Percentiles rank a stretch among this genome's conserved stretches.
These are phyloP conservation scores for Drepana arcuata DNA, from an alignment of 1,140 invertebrate species.

Conservation along the genomic window DNA sequence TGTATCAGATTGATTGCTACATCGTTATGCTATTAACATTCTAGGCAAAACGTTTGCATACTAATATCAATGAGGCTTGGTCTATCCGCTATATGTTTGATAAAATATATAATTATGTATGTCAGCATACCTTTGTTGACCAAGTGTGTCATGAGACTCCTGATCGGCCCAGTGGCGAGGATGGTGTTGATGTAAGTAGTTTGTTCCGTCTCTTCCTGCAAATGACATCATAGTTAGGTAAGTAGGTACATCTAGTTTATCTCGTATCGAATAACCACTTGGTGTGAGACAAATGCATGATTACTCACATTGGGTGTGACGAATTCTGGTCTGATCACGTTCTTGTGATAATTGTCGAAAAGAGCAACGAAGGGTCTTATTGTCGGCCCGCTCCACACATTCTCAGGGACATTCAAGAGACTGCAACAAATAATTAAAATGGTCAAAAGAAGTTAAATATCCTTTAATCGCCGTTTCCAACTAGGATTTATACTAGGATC, in stretches of 20 bases:
- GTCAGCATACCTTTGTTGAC: constrained; percentile 48
- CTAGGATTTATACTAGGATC: no score
- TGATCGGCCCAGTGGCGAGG: constrained; percentile 55
- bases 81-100: no score
- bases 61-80: no score
- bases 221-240: constrained; percentile 25
- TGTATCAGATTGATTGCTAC: no score
- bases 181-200: constrained; percentile 60
- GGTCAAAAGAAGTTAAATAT: background rate
- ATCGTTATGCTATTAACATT: no score
- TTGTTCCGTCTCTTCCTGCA: constrained; percentile 61
- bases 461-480: no score
- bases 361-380: constrained; percentile 57
- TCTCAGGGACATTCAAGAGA: constrained; percentile 49
- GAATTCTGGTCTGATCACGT: constrained; percentile 63
- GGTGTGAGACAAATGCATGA: constrained; percentile 8
- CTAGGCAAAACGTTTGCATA: no score
- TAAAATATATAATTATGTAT: no score
- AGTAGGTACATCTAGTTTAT: constrained; percentile 8
- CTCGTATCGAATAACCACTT: background rate
- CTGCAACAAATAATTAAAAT: constrained; percentile 14
- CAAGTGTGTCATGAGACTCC: constrained; percentile 47
- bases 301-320: constrained; percentile 57
- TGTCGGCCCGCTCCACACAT: constrained; percentile 62
- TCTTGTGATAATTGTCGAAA: constrained; percentile 67